Conservation (phyloP, 2,888 invertebrate genomes). For the Calliopum simillimum region DNA sequence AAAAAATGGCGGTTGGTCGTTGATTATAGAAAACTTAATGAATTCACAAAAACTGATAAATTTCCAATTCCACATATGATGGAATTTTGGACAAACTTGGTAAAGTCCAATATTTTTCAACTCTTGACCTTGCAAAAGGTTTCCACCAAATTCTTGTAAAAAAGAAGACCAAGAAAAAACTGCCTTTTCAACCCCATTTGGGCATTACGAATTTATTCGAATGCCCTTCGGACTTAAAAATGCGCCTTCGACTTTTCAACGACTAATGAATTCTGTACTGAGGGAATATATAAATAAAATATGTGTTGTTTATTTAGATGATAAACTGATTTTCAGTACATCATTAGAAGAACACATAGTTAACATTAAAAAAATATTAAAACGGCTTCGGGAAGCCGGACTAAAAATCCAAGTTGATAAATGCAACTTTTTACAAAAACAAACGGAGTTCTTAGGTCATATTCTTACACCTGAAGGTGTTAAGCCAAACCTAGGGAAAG, state of each 20-base stretch:
- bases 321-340: slow-evolving; percentile 25
- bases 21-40: slow-evolving; percentile 24
- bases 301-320: slow-evolving; percentile 27
- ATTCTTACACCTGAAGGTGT: slow-evolving; percentile 48
- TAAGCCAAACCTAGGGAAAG: slow-evolving; percentile 49
- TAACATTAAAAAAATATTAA: neutral
- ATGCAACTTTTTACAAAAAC: slow-evolving; percentile 50
- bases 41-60: slow-evolving; percentile 19
- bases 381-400: slow-evolving; percentile 19
- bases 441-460: slow-evolving; percentile 44
- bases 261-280: slow-evolving; percentile 25
- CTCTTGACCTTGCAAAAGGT: slow-evolving; percentile 22
- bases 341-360: slow-evolving; percentile 11
- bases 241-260: slow-evolving; percentile 30
- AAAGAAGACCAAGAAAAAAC: slow-evolving; percentile 28
- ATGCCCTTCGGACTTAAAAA: slow-evolving; percentile 21
- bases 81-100: slow-evolving; percentile 24
- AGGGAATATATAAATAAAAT: slow-evolving; percentile 27
- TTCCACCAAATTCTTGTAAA: slow-evolving; percentile 29
- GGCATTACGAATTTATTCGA: slow-evolving; percentile 23
- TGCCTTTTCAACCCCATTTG: slow-evolving; percentile 20
- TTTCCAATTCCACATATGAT: slow-evolving; percentile 27
- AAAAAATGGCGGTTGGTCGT: slow-evolving; percentile 29
- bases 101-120: slow-evolving; percentile 17
- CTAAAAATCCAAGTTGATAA: slow-evolving; percentile 37